Evolutionary conservation across 2,797 vertebrate species (phyloP).

Genomic region (Bufotes viridis): DNA sequence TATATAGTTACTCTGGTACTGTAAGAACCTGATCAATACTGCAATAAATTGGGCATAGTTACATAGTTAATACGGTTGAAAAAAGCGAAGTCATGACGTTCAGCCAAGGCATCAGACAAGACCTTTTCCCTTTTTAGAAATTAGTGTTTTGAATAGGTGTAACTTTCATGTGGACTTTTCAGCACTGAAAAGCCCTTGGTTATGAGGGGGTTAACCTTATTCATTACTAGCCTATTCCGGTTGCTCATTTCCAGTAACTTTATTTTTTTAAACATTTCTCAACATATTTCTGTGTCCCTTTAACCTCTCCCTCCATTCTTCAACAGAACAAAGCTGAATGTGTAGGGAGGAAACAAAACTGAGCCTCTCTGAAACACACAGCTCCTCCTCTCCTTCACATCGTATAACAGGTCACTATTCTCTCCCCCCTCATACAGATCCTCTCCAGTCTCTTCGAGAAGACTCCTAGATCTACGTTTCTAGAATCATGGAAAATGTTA

Average conservation of each 20-base stretch:
- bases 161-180: too few relatives aligned
- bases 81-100: too few relatives aligned
- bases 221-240: background rate
- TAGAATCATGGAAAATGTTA: slow-evolving; percentile 6
- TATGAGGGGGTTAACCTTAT: too few relatives aligned
- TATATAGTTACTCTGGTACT: too few relatives aligned
- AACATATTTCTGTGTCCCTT: background rate
- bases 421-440: background rate
- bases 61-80: too few relatives aligned
- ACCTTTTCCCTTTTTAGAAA: too few relatives aligned
- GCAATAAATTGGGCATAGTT: too few relatives aligned
- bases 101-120: too few relatives aligned
- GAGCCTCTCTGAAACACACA: background rate
- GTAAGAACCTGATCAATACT: too few relatives aligned
- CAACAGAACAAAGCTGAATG: background rate
- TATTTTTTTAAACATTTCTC: background rate
- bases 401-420: background rate
- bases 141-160: too few relatives aligned
- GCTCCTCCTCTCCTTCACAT: slow-evolving; percentile 19
- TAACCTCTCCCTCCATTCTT: background rate
- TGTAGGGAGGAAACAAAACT: background rate
- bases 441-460: background rate
- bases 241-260: background rate
- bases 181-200: too few relatives aligned
- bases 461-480: background rate